Percentiles rank a stretch among this genome's conserved stretches.
phyloP scores from a whole-genome alignment of 2,797 vertebrate genomes.

The Pseudotriccus pelzelni region DNA sequence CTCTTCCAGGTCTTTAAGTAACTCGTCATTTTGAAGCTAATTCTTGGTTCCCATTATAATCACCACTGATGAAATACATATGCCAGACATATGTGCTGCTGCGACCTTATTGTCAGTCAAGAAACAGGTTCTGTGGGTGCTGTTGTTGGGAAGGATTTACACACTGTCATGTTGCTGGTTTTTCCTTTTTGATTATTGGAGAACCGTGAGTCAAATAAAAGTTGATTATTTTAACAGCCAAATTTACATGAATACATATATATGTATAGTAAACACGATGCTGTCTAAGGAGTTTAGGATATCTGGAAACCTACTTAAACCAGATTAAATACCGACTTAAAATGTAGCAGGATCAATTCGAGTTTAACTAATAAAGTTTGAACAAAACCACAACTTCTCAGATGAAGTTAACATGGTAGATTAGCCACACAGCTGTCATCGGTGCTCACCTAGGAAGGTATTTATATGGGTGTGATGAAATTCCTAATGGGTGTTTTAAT shows the following conservation, averaged over 20 bases:
- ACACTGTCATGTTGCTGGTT: conserved; percentile 50
- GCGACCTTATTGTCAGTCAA: conserved; percentile 72
- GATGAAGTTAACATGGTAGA: conserved; percentile 77
- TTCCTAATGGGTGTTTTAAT: conserved; percentile 69
- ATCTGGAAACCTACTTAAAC: conserved; percentile 77
- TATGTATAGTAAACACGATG: background rate
- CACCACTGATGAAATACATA: conserved; percentile 72
- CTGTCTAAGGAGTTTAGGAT: conserved; percentile 58
- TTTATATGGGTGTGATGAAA: conserved; percentile 76
- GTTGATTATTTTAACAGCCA: conserved; percentile 76
- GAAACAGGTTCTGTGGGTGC: conserved; percentile 57
- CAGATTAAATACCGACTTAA: conserved; percentile 72
- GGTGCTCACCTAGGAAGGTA: conserved; percentile 58
- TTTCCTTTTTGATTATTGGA: conserved; percentile 53
- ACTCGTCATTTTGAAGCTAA: conserved; percentile 70
- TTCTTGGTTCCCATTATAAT: conserved; percentile 70
- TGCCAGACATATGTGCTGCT: conserved; percentile 73
- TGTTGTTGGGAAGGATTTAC: conserved; percentile 75
- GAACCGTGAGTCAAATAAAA: conserved; percentile 60
- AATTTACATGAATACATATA: conserved; percentile 62
- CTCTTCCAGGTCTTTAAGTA: conserved; percentile 47
- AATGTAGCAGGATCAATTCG: conserved; percentile 72
- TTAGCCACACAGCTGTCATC: conserved; percentile 78
- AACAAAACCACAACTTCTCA: conserved; percentile 78
- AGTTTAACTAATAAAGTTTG: conserved; percentile 79